These are phyloP conservation scores for Himantopus leucocephalus DNA, from an alignment of 2,113 vertebrate genomes.

Conservation along the genomic window DNA sequence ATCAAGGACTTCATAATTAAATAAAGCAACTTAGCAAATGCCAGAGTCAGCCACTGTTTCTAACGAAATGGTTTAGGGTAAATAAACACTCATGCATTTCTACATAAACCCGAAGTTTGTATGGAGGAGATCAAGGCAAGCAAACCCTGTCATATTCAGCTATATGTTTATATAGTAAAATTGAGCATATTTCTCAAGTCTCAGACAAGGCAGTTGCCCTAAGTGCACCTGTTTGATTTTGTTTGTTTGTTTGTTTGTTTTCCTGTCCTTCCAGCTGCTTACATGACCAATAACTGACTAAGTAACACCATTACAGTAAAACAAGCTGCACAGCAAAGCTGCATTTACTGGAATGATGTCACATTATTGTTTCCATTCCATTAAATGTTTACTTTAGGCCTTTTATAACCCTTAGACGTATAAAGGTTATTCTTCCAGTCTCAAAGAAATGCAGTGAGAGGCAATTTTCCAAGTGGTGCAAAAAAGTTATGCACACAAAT, in stretches of 20 bases:
- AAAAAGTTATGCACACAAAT: conserved; percentile 2
- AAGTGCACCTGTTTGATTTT: conserved; percentile 32
- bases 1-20: neutral
- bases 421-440: conserved; percentile 56
- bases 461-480: conserved; percentile 33
- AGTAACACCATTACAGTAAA: conserved; percentile 69
- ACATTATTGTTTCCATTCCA: conserved; percentile 62
- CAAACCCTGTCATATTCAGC: neutral
- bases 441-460: conserved; percentile 35
- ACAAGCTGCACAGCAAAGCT: conserved; percentile 58
- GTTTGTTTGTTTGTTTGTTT: neutral
- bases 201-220: conserved; percentile 19
- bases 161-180: neutral
- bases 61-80: neutral
- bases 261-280: neutral
- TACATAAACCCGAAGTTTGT: neutral
- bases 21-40: neutral
- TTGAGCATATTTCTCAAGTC: neutral
- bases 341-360: conserved; percentile 69
- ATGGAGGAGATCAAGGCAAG: neutral
- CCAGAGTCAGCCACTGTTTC: neutral
- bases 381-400: conserved; percentile 62
- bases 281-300: conserved; percentile 67
- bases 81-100: neutral
- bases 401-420: conserved; percentile 37